Conservation (phyloP, 2,797 vertebrate genomes). For the Sebastes alutus region DNA sequence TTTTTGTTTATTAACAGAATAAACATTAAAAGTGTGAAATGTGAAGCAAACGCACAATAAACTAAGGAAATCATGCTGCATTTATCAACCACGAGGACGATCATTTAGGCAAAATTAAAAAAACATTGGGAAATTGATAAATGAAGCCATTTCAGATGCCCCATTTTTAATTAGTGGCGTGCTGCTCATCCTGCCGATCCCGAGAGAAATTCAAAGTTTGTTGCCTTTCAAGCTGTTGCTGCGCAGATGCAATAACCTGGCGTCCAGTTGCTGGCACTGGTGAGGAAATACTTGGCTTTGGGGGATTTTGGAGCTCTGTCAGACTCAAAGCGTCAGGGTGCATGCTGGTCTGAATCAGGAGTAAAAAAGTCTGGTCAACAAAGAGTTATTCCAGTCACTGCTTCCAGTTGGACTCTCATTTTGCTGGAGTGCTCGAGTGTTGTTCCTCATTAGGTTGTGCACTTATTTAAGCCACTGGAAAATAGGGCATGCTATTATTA, state of each 20-base stretch:
- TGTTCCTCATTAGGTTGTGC: neutral
- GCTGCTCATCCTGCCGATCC: slow-evolving; percentile 8
- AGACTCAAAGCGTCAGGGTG: neutral
- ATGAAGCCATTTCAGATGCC: slow-evolving; percentile 14
- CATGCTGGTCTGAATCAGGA: neutral
- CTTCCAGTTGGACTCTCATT: neutral
- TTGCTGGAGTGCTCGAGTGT: neutral
- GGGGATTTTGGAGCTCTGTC: neutral
- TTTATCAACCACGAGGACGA: slow-evolving; percentile 3
- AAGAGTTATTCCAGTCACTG: neutral
- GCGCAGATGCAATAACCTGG: slow-evolving; percentile 29
- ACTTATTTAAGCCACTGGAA: neutral
- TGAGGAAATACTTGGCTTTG: slow-evolving; percentile 4
- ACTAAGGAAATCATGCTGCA: neutral
- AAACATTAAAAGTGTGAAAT: neutral
- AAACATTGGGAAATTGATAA: slow-evolving; percentile 14
- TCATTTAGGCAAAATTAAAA: slow-evolving; percentile 25
- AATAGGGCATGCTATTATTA: neutral
- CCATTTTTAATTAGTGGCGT: slow-evolving; percentile 34
- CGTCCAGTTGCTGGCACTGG: slow-evolving; percentile 3
- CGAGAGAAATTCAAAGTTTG: slow-evolving; percentile 34
- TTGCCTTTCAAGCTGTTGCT: slow-evolving; percentile 30
- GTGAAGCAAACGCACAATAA: neutral
- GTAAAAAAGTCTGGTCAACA: neutral
- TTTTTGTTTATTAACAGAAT: neutral